Base-by-base conservation (phyloP, 2,888 invertebrate genomes). In the Macaria liturata region DNA sequence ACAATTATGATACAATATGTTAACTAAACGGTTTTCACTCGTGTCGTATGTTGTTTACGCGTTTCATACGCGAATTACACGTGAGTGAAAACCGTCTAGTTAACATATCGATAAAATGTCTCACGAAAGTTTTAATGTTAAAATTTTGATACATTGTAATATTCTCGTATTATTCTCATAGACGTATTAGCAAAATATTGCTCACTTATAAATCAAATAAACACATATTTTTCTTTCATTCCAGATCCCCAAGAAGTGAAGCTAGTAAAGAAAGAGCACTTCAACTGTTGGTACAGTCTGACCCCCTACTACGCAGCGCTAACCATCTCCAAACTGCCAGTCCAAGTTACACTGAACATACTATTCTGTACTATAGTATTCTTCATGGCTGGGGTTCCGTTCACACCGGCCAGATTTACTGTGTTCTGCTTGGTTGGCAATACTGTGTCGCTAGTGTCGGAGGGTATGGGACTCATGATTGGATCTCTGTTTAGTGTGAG, bases 381-480 rank as follows among this genome's bases (percentile, higher is more conserved):
- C 74, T 93, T 93, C 76, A 93, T 95, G 93, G 88, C 95, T 0
- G 95, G 95, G 0, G 93, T 97, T 66, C 97, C 97, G 0, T 92
- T 93, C 42, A 93, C 94, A 63, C 75, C 93, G 46, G 74, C 90
- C 67, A 92, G 97, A 37, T 97, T 96, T 75, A 76, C 92, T 6
- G 88, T 95, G 55, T 96, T 96, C 80, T 93, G 94, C 39, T 73
- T 94, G 0, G 92, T 96, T 32, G 94, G 95, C 0, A 93, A 95
- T 51, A 87, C 95, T 54, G 94, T 95, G 6, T 95, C 96, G 0
- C 84, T 97, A 44, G 95, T 95, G 0, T 94, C 96, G 20, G 97
- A 97, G 78, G 95, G 96, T 39, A 92, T 96, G 78, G 97, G 97
- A 0, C 76, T 97, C 61, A 94, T 96, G 0, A 95, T 97, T 69